Conservation (phyloP, 1,140 invertebrate species). For the Antheraea pernyi region DNA sequence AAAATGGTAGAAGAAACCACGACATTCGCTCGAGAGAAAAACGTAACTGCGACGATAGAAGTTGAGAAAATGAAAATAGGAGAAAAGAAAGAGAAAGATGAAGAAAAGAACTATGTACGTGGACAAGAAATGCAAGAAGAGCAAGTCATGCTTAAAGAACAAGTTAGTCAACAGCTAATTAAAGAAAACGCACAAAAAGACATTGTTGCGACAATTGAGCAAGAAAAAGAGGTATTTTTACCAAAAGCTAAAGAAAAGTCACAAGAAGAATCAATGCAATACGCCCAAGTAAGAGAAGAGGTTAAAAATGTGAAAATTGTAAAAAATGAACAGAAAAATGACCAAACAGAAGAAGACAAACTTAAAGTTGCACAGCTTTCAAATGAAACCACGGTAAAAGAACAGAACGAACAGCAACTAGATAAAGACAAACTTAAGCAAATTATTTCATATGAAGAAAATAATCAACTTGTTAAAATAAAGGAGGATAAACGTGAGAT, state of each 20-base stretch:
- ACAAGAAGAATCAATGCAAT: background rate
- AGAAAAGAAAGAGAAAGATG: slow-evolving; percentile 26
- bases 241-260: background rate
- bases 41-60: slow-evolving; percentile 31
- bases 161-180: background rate
- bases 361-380: no score
- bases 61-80: slow-evolving; percentile 26
- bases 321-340: no score
- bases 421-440: no score
- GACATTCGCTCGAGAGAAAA: slow-evolving; percentile 27
- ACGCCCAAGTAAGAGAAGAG: no score
- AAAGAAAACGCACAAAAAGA: background rate
- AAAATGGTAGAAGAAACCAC: slow-evolving; percentile 19
- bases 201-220: background rate
- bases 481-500: no score
- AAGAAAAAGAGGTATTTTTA: background rate
- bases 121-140: slow-evolving; percentile 6
- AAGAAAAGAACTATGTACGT: background rate
- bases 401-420: no score
- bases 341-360: no score
- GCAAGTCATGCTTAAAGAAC: slow-evolving; percentile 30
- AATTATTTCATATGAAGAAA: no score
- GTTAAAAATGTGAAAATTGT: no score
- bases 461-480: no score
- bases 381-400: no score